These are phyloP conservation scores for Cydia splendana DNA, from an alignment of 1,140 invertebrate genomes.

Conservation along the genomic window DNA sequence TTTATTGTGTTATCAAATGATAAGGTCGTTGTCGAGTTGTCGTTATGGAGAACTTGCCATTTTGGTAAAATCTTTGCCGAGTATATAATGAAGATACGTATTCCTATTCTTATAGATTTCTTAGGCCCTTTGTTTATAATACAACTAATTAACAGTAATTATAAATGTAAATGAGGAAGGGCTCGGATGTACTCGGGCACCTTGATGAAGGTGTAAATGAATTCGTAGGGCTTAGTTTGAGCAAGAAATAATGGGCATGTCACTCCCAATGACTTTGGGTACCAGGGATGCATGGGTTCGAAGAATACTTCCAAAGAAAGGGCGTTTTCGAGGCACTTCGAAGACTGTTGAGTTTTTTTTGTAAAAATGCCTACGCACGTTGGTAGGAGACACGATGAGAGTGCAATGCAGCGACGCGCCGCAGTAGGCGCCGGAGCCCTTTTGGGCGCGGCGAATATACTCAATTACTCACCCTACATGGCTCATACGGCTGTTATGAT, in stretches of 20 bases:
- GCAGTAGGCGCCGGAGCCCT: neutral
- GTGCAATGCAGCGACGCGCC: neutral
- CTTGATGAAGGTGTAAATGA: conserved; percentile 62
- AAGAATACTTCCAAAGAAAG: conserved; percentile 51
- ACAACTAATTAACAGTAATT: conserved; percentile 51
- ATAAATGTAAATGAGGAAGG: conserved; percentile 48
- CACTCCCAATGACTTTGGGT: conserved; percentile 78
- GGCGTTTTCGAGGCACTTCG: conserved; percentile 37
- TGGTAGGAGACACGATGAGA: neutral
- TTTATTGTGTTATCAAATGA: conserved; percentile 35
- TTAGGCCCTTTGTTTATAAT: conserved; percentile 16
- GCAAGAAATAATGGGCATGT: conserved; percentile 74
- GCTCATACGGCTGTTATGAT: no score
- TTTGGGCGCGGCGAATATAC: no score
- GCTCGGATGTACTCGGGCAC: conserved; percentile 30
- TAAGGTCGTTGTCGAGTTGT: neutral
- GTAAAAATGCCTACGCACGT: neutral
- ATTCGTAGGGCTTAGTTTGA: conserved; percentile 53
- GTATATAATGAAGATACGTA: neutral
- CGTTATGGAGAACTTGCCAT: neutral
- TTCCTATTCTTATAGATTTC: neutral
- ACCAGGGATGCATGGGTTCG: conserved; percentile 61
- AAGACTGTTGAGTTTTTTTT: conserved; percentile 20
- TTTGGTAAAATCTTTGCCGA: neutral
- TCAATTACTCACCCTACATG: no score